Evolutionary conservation across 2,888 invertebrate species (phyloP).

Genomic region (Andrena marginata): DNA sequence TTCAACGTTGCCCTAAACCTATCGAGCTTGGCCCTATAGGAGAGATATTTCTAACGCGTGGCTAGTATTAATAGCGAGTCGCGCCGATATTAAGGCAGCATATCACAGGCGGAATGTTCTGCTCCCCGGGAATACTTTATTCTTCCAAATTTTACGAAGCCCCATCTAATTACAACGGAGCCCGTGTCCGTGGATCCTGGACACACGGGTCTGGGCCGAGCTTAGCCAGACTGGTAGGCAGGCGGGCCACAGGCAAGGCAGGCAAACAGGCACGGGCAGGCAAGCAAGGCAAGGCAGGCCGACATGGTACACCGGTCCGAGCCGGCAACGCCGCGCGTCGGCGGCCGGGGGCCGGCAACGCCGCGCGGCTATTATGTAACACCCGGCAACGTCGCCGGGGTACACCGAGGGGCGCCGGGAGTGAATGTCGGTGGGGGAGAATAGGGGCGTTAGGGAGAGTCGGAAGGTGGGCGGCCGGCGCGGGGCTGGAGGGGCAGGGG

Average conservation of each 20-base stretch:
- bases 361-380: slow-evolving; percentile 83
- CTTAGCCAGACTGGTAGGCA: slow-evolving; percentile 42
- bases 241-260: slow-evolving; percentile 38
- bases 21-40: background rate
- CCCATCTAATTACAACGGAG: slow-evolving; percentile 23
- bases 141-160: slow-evolving; percentile 12
- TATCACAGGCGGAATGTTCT: background rate
- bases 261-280: slow-evolving; percentile 19
- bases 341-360: slow-evolving; percentile 76
- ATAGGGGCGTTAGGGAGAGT: slow-evolving; percentile 59
- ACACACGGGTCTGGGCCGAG: slow-evolving; percentile 21
- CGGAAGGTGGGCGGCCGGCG: slow-evolving; percentile 56
- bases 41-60: background rate
- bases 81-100: background rate
- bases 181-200: slow-evolving; percentile 26
- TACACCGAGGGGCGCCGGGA: slow-evolving; percentile 66
- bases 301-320: slow-evolving; percentile 70
- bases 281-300: slow-evolving; percentile 29
- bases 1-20: background rate
- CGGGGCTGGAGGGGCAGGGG: slow-evolving; percentile 28
- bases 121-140: background rate
- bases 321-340: slow-evolving; percentile 67
- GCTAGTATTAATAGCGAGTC: slow-evolving; percentile 13
- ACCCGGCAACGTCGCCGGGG: slow-evolving; percentile 83
- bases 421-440: slow-evolving; percentile 66